These are phyloP conservation scores for Hydrocynus forskahlii DNA, from an alignment of 2,797 vertebrate genomes.

Conservation along the genomic window DNA sequence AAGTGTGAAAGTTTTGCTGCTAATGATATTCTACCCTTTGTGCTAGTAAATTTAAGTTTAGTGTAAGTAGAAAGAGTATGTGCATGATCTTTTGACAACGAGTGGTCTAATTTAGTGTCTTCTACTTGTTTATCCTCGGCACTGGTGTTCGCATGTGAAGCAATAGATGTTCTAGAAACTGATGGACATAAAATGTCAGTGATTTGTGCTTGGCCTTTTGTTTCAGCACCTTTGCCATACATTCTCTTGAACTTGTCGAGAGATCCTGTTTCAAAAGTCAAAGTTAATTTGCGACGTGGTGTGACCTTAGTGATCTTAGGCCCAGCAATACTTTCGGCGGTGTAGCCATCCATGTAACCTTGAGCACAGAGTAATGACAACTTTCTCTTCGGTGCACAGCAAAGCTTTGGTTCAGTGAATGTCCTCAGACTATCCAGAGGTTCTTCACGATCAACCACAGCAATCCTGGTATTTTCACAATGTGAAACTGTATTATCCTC, in stretches of 20 bases:
- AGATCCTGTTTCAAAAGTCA: conserved; percentile 77
- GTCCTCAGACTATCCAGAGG: conserved; percentile 45
- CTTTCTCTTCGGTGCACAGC: conserved; percentile 64
- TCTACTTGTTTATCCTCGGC: background rate
- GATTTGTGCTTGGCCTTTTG: conserved; percentile 32
- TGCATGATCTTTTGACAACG: conserved; percentile 47
- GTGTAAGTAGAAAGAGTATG: conserved; percentile 61
- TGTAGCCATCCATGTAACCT: background rate
- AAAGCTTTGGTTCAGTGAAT: conserved; percentile 22
- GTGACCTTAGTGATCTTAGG: conserved; percentile 66
- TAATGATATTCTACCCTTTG: conserved; percentile 73
- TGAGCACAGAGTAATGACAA: conserved; percentile 52
- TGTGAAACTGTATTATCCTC: background rate
- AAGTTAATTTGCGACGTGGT: conserved; percentile 70
- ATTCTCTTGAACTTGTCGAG: conserved; percentile 89
- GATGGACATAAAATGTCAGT: conserved; percentile 12
- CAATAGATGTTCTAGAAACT: background rate
- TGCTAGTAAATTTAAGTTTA: conserved; percentile 58
- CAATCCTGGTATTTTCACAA: conserved; percentile 24
- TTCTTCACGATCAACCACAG: conserved; percentile 23
- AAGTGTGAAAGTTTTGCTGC: conserved; percentile 85
- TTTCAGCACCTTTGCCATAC: conserved; percentile 71
- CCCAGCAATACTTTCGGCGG: conserved; percentile 16
- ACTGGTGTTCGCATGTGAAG: conserved; percentile 26
- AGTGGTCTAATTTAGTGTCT: conserved; percentile 28